Conservation (phyloP, 2,888 invertebrate genomes). For the Philonicus albiceps region DNA sequence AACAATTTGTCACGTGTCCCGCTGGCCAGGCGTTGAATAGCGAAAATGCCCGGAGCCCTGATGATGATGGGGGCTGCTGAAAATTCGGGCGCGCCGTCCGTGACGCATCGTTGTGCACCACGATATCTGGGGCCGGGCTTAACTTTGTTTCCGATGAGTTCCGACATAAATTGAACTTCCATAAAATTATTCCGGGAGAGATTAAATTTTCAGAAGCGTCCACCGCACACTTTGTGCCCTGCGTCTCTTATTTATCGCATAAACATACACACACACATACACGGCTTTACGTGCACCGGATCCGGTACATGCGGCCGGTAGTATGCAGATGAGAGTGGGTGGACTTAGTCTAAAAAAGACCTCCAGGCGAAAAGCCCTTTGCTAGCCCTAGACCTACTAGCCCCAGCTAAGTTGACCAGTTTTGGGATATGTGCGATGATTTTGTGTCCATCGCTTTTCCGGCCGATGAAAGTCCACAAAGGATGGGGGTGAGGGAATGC, state of each 20-base stretch:
- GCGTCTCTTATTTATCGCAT: slow-evolving; percentile 20
- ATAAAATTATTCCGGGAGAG: slow-evolving; percentile 31
- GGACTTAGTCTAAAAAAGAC: slow-evolving; percentile 6
- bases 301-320: not conserved
- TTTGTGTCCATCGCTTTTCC: slow-evolving; percentile 37
- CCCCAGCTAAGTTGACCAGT: not conserved
- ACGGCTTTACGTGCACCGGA: not conserved
- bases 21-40: not conserved
- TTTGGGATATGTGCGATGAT: slow-evolving; percentile 35
- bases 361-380: not conserved
- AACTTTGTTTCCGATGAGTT: slow-evolving; percentile 33
- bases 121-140: not conserved
- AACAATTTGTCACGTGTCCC: slow-evolving; percentile 15
- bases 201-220: slow-evolving; percentile 37
- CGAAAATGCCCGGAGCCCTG: not conserved
- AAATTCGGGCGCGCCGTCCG: not conserved
- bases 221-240: not conserved
- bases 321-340: not conserved
- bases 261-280: not conserved
- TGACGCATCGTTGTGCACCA: not conserved
- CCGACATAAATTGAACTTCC: slow-evolving; percentile 37
- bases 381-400: not conserved
- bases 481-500: slow-evolving; percentile 10
- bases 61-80: not conserved
- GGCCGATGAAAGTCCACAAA: slow-evolving; percentile 32